Evolutionary conservation across 1,140 invertebrate species (phyloP).

Genomic region (Berghia stephanieae): DNA sequence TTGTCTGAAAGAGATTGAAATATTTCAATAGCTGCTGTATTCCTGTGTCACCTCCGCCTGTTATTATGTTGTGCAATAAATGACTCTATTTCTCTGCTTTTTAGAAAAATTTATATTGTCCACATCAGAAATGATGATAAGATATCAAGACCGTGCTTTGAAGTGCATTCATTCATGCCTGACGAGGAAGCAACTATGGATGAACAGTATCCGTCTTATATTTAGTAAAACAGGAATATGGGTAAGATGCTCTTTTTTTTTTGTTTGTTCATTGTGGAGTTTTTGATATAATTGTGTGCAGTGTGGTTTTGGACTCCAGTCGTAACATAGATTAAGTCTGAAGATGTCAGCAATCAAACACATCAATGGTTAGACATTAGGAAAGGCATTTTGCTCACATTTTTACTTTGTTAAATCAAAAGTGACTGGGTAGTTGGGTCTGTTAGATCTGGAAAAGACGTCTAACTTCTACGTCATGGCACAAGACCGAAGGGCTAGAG

Average conservation of each 20-base stretch:
- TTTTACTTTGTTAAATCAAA: not conserved
- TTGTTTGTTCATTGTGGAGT: not conserved
- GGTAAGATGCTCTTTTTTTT: conserved; percentile 29
- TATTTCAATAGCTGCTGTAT: no score
- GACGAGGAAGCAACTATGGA: not conserved
- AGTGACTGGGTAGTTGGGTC: not conserved
- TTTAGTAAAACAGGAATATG: conserved; percentile 41
- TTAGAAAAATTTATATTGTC: not conserved
- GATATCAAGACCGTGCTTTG: not conserved
- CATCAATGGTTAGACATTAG: not conserved
- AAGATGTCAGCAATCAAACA: not conserved
- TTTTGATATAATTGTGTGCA: not conserved
- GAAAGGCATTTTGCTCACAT: not conserved
- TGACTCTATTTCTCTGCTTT: no score
- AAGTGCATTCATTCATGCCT: not conserved
- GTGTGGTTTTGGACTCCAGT: not conserved
- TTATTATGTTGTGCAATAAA: no score
- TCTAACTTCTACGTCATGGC: no score
- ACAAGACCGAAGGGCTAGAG: no score
- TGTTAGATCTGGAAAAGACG: no score
- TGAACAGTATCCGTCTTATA: not conserved
- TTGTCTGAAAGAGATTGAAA: no score
- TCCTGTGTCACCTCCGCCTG: no score
- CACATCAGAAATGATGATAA: not conserved
- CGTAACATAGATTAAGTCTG: no score